Conservation (phyloP, 2,113 vertebrate species). For the Noturus placidus region DNA sequence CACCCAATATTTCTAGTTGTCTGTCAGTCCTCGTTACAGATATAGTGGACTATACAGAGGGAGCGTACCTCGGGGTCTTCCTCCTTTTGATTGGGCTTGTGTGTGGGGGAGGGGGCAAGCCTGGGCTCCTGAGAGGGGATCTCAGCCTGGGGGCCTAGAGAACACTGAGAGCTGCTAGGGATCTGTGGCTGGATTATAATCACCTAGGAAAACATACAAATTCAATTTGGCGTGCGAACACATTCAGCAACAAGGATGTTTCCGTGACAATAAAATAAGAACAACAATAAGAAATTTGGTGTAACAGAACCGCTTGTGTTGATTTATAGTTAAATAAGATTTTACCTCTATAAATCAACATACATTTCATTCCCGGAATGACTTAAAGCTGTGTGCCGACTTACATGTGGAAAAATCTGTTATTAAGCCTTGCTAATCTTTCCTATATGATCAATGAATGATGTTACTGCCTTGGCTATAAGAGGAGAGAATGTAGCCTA, state of each 20-base stretch:
- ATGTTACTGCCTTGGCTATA: background rate
- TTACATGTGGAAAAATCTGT: background rate
- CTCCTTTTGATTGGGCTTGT: conserved; percentile 80
- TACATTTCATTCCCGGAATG: no score
- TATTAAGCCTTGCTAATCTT: background rate
- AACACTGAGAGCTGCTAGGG: conserved; percentile 70
- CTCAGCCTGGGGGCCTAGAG: conserved; percentile 74
- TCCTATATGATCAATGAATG: background rate
- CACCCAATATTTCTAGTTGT: background rate
- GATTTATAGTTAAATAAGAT: background rate
- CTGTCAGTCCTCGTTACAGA: conserved; percentile 27
- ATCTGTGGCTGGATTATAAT: conserved; percentile 94
- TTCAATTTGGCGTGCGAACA: background rate
- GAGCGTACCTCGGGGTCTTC: conserved; percentile 76
- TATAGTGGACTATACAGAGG: background rate
- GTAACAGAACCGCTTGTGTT: background rate
- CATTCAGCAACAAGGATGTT: background rate
- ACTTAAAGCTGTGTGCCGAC: background rate
- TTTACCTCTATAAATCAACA: background rate
- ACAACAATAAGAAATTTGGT: background rate
- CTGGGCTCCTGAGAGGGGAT: conserved; percentile 75
- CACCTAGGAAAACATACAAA: conserved; percentile 72
- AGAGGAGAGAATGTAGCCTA: background rate
- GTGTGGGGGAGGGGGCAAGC: conserved; percentile 73
- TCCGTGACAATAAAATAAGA: background rate